Percentiles rank a stretch among this genome's conserved stretches.
Conservation (phyloP, 2,113 vertebrate genomes). For the Elephantulus edwardii region DNA sequence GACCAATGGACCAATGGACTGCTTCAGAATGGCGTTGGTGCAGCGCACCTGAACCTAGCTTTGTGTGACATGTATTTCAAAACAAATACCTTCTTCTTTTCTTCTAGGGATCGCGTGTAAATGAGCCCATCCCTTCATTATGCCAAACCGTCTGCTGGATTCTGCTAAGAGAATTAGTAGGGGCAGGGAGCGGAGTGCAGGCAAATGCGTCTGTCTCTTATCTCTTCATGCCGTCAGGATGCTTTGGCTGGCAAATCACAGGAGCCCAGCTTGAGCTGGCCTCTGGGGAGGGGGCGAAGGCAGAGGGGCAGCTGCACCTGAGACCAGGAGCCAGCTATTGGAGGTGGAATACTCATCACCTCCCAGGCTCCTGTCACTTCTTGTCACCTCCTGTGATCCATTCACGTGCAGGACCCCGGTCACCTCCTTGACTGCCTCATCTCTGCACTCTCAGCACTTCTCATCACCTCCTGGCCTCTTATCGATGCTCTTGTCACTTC, state of each 20-base stretch:
- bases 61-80: slow-evolving; percentile 14
- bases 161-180: slow-evolving; percentile 7
- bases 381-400: too few species aligned
- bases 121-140: slow-evolving; percentile 22
- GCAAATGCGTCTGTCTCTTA: background rate
- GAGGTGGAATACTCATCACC: too few species aligned
- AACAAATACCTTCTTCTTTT: slow-evolving; percentile 21
- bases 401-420: background rate
- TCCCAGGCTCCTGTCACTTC: too few species aligned
- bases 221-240: background rate
- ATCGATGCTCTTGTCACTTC: background rate
- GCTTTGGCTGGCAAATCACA: background rate
- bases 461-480: background rate
- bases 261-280: background rate
- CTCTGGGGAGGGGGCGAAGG: background rate
- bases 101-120: background rate
- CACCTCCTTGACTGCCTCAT: background rate
- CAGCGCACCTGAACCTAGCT: background rate
- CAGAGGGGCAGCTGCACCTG: background rate
- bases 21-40: background rate
- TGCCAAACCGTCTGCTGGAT: slow-evolving; percentile 34
- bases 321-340: background rate
- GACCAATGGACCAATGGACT: background rate
- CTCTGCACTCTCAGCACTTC: background rate
- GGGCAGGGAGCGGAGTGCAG: background rate